Evolutionary conservation across 2,797 vertebrate species (phyloP), one percentile per base, ranked within the genome.

Genomic region (Gallinago solitaria): DNA sequence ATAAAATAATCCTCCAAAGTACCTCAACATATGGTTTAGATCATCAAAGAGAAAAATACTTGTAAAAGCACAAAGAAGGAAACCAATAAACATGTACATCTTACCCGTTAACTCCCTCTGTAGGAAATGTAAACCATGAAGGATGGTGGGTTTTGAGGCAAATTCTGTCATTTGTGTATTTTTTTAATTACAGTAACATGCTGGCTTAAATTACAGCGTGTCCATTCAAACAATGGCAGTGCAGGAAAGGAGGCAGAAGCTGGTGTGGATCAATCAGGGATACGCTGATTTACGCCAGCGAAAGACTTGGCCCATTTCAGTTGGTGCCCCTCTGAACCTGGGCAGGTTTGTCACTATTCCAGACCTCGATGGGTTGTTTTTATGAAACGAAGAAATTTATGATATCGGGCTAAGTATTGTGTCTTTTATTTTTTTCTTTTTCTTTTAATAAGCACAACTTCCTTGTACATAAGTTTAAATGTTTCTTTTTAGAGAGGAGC

Each of bases 1-100:
- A 97, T 98, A 97, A 98, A 97, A 97, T 94, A 97, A 97, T 96
- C 96, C 96, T 94, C 97, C 90, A 96, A 97, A 97, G 96, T 93
- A 96, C 90, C 96, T 97, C 91, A 43, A 95, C 97, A 98, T 97
- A 97, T 97, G 97, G 95, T 98, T 97, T 97, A 96, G 94, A 97
- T 98, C 95, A 98, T 96, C 95, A 97, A 96, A 97, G 95, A 96
- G 93, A 96, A 96, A 97, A 97, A 94, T 86, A 91, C 92, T 97
- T 97, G 95, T 97, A 97, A 97, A 97, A 96, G 83, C 93, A 91
- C 94, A 94, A 59, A 90, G 94, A 95, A 91, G 93, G 91, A 86
- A 96, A 96, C 94, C 96, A 95, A 90, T 96, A 95, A 97, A 97
- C 94, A 94, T 56, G 74, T 91, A 89, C 93, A 85, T 96, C 93